Evolutionary conservation across 2,888 invertebrate genomes (phyloP).

Genomic region (Agonopterix alstromeriana): DNA sequence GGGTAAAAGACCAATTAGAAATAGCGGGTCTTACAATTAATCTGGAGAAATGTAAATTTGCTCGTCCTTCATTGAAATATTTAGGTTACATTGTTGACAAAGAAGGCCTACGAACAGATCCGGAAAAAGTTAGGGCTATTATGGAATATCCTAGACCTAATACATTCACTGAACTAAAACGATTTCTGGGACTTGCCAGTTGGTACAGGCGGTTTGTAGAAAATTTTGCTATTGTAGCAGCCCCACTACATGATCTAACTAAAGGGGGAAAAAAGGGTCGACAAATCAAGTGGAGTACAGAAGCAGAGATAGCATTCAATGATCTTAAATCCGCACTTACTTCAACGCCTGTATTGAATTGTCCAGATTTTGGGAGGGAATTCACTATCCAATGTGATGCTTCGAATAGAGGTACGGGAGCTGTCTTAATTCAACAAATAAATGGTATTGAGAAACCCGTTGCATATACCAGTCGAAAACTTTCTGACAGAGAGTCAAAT

Average conservation of each 20-base stretch:
- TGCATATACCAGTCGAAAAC: slow-evolving; percentile 7
- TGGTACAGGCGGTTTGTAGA: slow-evolving; percentile 12
- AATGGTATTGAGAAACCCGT: slow-evolving; percentile 9
- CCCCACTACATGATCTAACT: slow-evolving; percentile 6
- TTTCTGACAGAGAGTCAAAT: slow-evolving; percentile 5
- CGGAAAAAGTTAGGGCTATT: slow-evolving; percentile 12
- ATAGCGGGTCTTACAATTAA: slow-evolving; percentile 2
- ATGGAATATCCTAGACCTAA: slow-evolving; percentile 14
- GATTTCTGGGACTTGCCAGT: slow-evolving; percentile 13
- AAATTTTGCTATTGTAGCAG: slow-evolving; percentile 11
- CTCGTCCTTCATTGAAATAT: slow-evolving; percentile 5
- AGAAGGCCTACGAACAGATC: slow-evolving; percentile 11
- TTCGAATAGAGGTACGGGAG: slow-evolving; percentile 10
- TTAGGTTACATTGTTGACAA: slow-evolving; percentile 11
- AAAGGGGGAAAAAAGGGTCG: slow-evolving; percentile 2
- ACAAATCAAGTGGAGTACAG: slow-evolving; percentile 7
- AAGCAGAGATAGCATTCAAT: slow-evolving; percentile 10
- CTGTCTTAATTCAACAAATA: slow-evolving; percentile 6
- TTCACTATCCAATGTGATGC: slow-evolving; percentile 14
- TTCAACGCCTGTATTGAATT: slow-evolving; percentile 10
- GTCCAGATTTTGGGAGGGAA: slow-evolving; percentile 9
- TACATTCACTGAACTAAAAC: slow-evolving; percentile 11
- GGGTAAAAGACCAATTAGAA: not conserved
- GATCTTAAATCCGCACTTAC: slow-evolving; percentile 9
- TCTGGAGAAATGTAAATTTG: slow-evolving; percentile 9